Evolutionary conservation across 1,140 invertebrate genomes (phyloP).

Genomic region (Rhizoglyphus robini): DNA sequence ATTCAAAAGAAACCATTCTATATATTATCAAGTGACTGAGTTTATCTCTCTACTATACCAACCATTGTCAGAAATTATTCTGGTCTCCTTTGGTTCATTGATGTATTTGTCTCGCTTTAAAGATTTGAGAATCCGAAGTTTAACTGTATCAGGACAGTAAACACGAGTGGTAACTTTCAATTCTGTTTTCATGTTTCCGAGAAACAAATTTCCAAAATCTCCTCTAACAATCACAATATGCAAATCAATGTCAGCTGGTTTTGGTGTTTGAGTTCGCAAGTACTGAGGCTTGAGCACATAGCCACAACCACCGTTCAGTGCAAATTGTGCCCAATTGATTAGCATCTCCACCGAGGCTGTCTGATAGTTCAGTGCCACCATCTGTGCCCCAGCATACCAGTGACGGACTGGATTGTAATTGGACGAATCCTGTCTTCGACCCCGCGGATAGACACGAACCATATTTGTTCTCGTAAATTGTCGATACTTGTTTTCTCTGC

Average conservation of each 20-base stretch:
- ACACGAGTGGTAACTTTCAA: neutral
- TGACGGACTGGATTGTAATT: slow-evolving; percentile 44
- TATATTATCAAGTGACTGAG: no score
- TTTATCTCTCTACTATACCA: no score
- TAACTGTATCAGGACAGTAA: neutral
- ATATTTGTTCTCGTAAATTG: slow-evolving; percentile 37
- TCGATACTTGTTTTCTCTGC: slow-evolving; percentile 36
- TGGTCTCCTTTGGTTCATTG: no score
- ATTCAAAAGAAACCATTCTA: no score
- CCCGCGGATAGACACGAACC: slow-evolving; percentile 44
- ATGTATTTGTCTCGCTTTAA: no score
- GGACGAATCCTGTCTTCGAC: slow-evolving; percentile 42
- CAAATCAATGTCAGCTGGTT: neutral
- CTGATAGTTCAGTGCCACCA: slow-evolving; percentile 47
- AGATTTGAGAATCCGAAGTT: no score
- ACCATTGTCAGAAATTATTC: no score
- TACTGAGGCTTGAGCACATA: slow-evolving; percentile 46
- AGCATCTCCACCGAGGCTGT: slow-evolving; percentile 42
- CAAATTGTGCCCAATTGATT: slow-evolving; percentile 45
- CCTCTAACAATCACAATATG: neutral
- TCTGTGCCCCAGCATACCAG: slow-evolving; percentile 46
- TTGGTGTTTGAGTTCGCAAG: slow-evolving; percentile 24
- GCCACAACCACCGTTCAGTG: slow-evolving; percentile 50
- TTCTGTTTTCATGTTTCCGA: neutral
- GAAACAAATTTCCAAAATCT: neutral